Evolutionary conservation across 1,140 invertebrate genomes (phyloP).

Genomic region (Telenomus remus): DNA sequence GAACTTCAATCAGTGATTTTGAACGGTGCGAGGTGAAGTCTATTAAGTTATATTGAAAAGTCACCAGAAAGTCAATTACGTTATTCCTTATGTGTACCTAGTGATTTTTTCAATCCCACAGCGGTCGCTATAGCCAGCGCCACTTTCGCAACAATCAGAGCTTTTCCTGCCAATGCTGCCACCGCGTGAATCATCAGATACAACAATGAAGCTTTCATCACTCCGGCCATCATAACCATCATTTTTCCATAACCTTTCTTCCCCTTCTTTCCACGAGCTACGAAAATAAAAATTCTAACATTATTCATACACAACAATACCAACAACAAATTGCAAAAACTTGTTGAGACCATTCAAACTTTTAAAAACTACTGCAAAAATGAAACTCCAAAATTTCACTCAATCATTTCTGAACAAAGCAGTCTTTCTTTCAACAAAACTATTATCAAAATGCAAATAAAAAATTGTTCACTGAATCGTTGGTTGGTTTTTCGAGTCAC

Average conservation of each 20-base stretch:
- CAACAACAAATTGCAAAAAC: too few species aligned
- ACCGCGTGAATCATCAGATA: constrained; percentile 85
- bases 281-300: constrained; percentile 17
- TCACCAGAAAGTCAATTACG: constrained; percentile 50
- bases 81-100: constrained; percentile 69
- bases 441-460: too few species aligned
- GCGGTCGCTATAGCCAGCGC: constrained; percentile 84
- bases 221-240: constrained; percentile 79
- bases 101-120: constrained; percentile 85
- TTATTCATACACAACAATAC: too few species aligned
- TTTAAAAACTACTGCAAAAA: too few species aligned
- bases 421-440: too few species aligned
- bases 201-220: constrained; percentile 82
- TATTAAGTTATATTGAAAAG: constrained; percentile 8
- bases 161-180: constrained; percentile 83
- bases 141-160: constrained; percentile 84
- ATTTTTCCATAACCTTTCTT: constrained; percentile 79
- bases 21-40: background rate
- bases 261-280: constrained; percentile 68
- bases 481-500: too few species aligned
- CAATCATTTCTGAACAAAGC: too few species aligned
- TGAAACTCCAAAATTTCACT: too few species aligned
- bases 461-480: too few species aligned
- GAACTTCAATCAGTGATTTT: constrained; percentile 4
- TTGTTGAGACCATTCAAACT: background rate